Percentiles rank a stretch among this genome's conserved stretches.
phyloP scores from a whole-genome alignment of 2,797 vertebrate species.

The Spatula versicolor region DNA sequence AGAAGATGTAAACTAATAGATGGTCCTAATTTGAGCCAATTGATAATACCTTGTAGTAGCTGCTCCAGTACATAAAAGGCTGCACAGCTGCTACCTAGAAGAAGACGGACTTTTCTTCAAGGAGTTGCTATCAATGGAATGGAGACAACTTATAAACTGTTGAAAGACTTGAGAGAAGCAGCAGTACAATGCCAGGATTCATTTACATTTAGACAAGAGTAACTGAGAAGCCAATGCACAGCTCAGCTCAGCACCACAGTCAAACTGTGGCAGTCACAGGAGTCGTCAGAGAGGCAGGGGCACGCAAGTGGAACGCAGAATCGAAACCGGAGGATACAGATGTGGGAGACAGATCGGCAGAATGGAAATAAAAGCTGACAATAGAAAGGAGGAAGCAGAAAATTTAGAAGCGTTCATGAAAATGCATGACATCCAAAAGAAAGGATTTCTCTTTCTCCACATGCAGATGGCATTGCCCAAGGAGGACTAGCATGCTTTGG shows the following conservation, averaged over 20 bases:
- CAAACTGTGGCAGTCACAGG: background rate
- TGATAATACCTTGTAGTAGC: background rate
- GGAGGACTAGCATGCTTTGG: constrained; percentile 3
- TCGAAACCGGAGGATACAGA: background rate
- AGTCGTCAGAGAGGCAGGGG: background rate
- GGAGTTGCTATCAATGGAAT: background rate
- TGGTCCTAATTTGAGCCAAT: background rate
- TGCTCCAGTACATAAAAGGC: background rate
- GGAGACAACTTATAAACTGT: background rate
- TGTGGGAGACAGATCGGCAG: background rate
- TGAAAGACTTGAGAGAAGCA: background rate
- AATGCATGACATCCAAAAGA: background rate
- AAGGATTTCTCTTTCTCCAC: constrained; percentile 23
- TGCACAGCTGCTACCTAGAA: background rate
- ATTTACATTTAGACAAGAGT: constrained; percentile 29
- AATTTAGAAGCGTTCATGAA: background rate
- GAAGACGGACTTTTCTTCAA: background rate
- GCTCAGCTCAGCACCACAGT: background rate
- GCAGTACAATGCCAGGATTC: background rate
- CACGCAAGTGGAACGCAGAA: background rate
- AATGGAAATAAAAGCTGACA: background rate
- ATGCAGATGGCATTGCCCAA: constrained; percentile 25
- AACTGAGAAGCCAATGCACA: background rate
- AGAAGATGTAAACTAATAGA: background rate
- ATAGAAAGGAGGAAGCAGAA: background rate